phyloP scores from a whole-genome alignment of 2,797 vertebrate genomes.

The Cygnus olor region DNA sequence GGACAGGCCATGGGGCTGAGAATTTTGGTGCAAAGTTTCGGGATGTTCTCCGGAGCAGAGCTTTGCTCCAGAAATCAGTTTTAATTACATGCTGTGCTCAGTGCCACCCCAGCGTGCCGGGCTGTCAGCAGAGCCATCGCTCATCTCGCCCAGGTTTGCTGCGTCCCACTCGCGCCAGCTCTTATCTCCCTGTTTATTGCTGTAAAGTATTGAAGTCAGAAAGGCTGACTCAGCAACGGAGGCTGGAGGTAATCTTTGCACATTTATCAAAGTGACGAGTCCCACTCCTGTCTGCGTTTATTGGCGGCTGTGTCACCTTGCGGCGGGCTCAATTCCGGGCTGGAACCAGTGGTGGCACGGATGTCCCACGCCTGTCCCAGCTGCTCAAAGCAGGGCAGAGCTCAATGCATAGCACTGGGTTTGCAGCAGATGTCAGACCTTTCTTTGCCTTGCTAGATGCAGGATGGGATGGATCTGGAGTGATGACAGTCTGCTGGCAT shows the following conservation, averaged over 20 bases:
- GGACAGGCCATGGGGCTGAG: not conserved
- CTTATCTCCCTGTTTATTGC: constrained; percentile 2
- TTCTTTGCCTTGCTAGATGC: fast-evolving
- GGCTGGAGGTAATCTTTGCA: not conserved
- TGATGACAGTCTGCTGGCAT: fast-evolving
- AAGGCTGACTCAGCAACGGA: constrained; percentile 42
- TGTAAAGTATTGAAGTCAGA: not conserved
- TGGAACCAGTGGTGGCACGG: fast-evolving
- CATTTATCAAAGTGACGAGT: not conserved
- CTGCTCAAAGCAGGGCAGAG: fast-evolving
- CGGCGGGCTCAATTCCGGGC: fast-evolving
- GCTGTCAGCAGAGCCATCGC: not conserved
- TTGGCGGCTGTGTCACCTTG: not conserved
- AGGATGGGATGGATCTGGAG: not conserved
- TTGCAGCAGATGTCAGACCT: not conserved
- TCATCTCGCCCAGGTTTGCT: not conserved
- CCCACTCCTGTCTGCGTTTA: not conserved
- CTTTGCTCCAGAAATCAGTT: not conserved
- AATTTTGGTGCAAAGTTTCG: not conserved
- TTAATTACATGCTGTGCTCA: not conserved
- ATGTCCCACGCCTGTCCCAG: not conserved
- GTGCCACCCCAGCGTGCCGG: not conserved
- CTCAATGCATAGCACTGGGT: fast-evolving
- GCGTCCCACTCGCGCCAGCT: not conserved
- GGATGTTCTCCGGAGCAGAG: not conserved